Evolutionary conservation across 2,888 invertebrate genomes (phyloP).

Genomic region (Lapara coniferarum): DNA sequence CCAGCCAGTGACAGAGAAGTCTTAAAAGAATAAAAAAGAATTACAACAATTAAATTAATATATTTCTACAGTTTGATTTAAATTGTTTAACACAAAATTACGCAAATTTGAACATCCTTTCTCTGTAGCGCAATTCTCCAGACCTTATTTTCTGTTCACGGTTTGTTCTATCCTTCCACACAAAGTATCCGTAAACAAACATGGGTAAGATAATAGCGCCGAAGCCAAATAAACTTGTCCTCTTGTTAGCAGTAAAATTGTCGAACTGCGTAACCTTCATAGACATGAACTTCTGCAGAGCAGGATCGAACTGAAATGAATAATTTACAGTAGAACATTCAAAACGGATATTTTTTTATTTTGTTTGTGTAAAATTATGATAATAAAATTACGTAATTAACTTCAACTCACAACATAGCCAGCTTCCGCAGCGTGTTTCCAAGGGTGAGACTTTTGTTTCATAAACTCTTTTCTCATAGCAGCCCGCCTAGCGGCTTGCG

Average conservation of each 20-base stretch:
- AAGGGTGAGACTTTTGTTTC: conserved; percentile 88
- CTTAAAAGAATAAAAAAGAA: neutral
- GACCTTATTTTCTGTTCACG: conserved; percentile 85
- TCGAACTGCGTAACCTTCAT: conserved; percentile 87
- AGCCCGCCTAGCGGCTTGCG: conserved; percentile 84
- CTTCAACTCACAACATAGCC: conserved; percentile 87
- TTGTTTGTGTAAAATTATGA: conserved; percentile 32
- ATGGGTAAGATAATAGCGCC: conserved; percentile 83
- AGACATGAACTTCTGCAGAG: conserved; percentile 88
- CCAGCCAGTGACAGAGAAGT: conserved; percentile 10
- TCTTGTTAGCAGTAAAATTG: conserved; percentile 86
- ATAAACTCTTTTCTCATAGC: conserved; percentile 87
- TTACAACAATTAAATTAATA: conserved; percentile 35
- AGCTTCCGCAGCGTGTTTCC: conserved; percentile 86
- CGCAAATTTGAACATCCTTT: conserved; percentile 87
- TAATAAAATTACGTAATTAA: conserved; percentile 70
- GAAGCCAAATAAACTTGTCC: conserved; percentile 79
- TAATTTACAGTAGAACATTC: neutral
- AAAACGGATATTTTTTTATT: neutral
- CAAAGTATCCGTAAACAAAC: conserved; percentile 73
- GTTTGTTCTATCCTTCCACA: conserved; percentile 79
- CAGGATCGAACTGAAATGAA: conserved; percentile 90
- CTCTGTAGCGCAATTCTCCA: conserved; percentile 90
- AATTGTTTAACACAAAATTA: conserved; percentile 55
- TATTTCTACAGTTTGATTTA: conserved; percentile 33